Evolutionary conservation across 2,888 invertebrate genomes (phyloP).

Genomic region (Agonopterix arenella): DNA sequence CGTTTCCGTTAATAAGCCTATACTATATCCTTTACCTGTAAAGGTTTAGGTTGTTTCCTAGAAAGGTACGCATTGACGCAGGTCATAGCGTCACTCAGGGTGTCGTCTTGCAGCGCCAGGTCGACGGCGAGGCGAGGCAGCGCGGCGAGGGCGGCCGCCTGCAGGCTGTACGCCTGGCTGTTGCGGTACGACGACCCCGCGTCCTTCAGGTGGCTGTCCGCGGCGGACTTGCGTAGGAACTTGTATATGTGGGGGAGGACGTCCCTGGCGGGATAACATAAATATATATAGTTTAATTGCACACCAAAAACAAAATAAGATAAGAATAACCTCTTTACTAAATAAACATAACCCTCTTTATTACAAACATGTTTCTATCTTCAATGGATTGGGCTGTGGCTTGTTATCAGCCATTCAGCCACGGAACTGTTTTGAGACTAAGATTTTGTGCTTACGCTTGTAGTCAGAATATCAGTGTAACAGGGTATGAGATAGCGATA

Average conservation of each 20-base stretch:
- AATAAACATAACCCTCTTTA: too few species aligned
- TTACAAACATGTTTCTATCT: too few species aligned
- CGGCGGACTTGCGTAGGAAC: conserved; percentile 69
- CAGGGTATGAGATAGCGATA: too few species aligned
- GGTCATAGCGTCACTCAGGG: conserved; percentile 53
- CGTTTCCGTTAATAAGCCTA: too few species aligned
- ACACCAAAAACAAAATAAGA: too few species aligned
- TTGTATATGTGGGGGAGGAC: conserved; percentile 79
- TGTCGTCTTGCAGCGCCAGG: conserved; percentile 59
- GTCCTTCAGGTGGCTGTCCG: conserved; percentile 78
- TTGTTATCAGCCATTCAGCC: too few species aligned
- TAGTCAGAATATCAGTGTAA: too few species aligned
- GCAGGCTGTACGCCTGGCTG: conserved; percentile 67
- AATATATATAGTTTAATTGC: too few species aligned
- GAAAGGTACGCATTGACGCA: conserved; percentile 73
- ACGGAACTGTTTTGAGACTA: too few species aligned
- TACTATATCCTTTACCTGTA: conserved; percentile 70
- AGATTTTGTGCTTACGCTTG: too few species aligned
- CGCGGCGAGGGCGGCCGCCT: conserved; percentile 62
- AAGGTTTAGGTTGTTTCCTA: conserved; percentile 75
- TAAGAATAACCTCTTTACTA: too few species aligned
- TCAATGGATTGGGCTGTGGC: too few species aligned
- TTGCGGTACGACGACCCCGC: conserved; percentile 74
- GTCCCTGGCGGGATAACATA: conserved; percentile 63
- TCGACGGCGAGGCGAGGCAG: conserved; percentile 61